These are phyloP conservation scores for Cabera pusaria DNA, from an alignment of 2,888 invertebrate species.

Conservation along the genomic window DNA sequence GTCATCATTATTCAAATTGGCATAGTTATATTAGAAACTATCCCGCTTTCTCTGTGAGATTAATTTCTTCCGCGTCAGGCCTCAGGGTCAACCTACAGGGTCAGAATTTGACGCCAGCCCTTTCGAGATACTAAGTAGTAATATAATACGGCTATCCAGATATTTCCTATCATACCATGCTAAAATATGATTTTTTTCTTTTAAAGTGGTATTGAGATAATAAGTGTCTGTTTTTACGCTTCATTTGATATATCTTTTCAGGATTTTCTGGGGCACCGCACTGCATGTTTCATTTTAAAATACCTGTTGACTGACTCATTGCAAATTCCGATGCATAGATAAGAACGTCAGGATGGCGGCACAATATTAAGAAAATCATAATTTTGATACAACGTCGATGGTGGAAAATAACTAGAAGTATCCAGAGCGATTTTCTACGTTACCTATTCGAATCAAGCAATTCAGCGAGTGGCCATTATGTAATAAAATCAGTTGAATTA, in stretches of 20 bases:
- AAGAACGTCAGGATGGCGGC: conserved; percentile 8
- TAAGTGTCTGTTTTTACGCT: conserved; percentile 4
- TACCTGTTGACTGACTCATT: conserved; percentile 15
- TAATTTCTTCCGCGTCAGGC: conserved; percentile 75
- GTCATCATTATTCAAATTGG: conserved; percentile 22
- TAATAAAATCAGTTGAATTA: conserved; percentile 77
- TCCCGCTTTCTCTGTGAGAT: conserved; percentile 53
- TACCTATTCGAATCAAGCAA: conserved; percentile 42
- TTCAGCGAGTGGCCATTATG: conserved; percentile 60
- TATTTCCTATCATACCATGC: too few species aligned
- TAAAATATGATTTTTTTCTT: too few species aligned
- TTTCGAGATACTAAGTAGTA: conserved; percentile 34
- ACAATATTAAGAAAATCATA: conserved; percentile 5
- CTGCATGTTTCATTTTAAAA: conserved; percentile 19
- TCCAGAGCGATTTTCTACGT: conserved; percentile 37
- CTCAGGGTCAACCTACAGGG: conserved; percentile 70
- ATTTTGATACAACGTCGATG: too few species aligned
- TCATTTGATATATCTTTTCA: conserved; percentile 10
- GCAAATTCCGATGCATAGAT: conserved; percentile 18
- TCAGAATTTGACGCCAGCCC: conserved; percentile 56
- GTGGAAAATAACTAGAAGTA: not conserved
- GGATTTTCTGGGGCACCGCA: conserved; percentile 13
- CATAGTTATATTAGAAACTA: conserved; percentile 43
- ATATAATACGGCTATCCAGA: conserved; percentile 1
- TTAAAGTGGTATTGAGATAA: too few species aligned